phyloP scores from a whole-genome alignment of 2,797 vertebrate genomes.

The Pelobates cultripes region DNA sequence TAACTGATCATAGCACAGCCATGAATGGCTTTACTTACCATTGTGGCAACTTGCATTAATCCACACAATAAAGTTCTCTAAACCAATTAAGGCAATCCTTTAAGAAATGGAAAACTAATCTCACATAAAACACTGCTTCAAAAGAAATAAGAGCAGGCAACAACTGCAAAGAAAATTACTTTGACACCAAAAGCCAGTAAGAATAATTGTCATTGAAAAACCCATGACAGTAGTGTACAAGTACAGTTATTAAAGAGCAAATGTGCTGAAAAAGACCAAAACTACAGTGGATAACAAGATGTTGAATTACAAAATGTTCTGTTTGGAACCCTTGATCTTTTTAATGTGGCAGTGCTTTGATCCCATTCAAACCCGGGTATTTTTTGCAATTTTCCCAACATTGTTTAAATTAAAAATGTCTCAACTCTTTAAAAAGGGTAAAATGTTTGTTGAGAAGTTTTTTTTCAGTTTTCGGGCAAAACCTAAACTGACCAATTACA shows the following conservation, averaged over 20 bases:
- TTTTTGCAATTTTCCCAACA: no score
- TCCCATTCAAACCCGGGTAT: no score
- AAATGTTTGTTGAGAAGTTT: no score
- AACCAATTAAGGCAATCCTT: conserved; percentile 49
- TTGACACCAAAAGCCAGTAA: conserved; percentile 35
- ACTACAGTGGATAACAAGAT: not conserved
- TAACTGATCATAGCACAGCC: conserved; percentile 15
- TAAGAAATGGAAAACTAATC: conserved; percentile 57
- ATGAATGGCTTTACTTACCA: conserved; percentile 61
- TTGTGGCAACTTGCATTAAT: not conserved
- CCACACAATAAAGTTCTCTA: conserved; percentile 54
- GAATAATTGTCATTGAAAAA: conserved; percentile 29
- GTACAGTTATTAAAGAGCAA: not conserved
- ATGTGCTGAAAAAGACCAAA: not conserved
- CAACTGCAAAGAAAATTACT: conserved; percentile 32
- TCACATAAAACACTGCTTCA: conserved; percentile 55
- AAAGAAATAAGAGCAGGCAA: conserved; percentile 56
- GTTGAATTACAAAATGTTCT: no score
- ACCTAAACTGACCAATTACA: no score
- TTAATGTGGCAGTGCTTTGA: no score
- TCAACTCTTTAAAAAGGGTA: no score
- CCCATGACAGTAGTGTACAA: not conserved
- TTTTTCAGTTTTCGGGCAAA: no score
- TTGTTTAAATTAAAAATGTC: no score
- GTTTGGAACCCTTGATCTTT: no score